These are phyloP conservation scores for Pseudocheirus occidentalis DNA, from an alignment of 2,797 vertebrate genomes.

Conservation along the genomic window DNA sequence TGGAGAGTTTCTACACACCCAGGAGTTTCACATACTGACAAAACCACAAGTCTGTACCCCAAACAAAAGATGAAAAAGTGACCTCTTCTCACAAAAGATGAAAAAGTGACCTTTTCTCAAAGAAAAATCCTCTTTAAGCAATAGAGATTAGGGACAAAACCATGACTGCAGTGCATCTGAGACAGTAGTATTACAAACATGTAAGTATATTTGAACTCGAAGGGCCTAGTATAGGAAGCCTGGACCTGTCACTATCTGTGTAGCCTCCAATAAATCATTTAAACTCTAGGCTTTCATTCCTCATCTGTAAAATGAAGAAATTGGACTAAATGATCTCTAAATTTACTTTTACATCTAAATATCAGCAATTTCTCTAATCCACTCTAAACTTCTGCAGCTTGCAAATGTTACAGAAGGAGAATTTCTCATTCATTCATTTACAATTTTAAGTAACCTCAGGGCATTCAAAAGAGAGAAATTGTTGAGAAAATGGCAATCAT, in stretches of 20 bases:
- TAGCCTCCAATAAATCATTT: neutral
- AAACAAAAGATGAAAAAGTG: neutral
- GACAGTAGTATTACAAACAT: neutral
- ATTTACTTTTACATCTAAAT: neutral
- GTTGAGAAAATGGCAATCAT: neutral
- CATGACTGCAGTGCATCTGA: neutral
- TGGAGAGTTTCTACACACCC: neutral
- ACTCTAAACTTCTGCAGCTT: neutral
- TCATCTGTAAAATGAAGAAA: neutral
- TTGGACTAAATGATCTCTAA: neutral
- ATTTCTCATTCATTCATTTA: neutral
- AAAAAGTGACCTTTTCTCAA: neutral
- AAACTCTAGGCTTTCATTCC: neutral
- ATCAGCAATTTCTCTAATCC: neutral
- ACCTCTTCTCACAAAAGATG: neutral
- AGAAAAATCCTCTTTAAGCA: neutral
- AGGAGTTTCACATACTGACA: neutral
- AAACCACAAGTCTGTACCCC: neutral
- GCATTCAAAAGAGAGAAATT: slow-evolving; percentile 9
- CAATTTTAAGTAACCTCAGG: neutral
- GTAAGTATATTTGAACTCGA: neutral
- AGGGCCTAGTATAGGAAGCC: neutral
- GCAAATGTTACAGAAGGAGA: neutral
- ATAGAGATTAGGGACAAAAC: neutral
- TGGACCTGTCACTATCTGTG: neutral